phyloP scores from a whole-genome alignment of 2,113 vertebrate species.

The Nibea coibor region DNA sequence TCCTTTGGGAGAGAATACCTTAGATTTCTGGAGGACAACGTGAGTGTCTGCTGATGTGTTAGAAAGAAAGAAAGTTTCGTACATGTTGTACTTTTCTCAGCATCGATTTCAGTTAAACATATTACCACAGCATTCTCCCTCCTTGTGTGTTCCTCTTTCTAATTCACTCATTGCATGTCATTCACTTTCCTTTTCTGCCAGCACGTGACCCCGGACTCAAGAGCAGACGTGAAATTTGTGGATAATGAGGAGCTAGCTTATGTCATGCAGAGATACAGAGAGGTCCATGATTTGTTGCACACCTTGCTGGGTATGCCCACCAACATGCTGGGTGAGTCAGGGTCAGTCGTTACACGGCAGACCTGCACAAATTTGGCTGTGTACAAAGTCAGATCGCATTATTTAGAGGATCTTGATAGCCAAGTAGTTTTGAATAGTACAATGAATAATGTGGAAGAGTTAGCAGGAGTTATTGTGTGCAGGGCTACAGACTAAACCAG shows the following conservation, averaged over 20 bases:
- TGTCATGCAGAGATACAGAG: constrained; percentile 94
- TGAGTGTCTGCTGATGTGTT: constrained; percentile 72
- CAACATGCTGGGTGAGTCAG: constrained; percentile 92
- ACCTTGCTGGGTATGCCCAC: constrained; percentile 96
- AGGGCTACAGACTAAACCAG: neutral
- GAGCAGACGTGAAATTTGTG: constrained; percentile 91
- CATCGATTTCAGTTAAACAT: neutral
- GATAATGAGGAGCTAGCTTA: constrained; percentile 95
- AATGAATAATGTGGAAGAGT: neutral
- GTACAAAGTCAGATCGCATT: neutral
- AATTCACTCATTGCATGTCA: neutral
- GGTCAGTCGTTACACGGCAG: neutral
- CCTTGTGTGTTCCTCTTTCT: neutral
- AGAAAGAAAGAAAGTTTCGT: neutral
- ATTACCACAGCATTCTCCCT: neutral
- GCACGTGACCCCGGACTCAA: constrained; percentile 94
- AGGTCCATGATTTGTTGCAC: constrained; percentile 95
- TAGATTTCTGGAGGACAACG: constrained; percentile 91
- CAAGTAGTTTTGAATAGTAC: neutral
- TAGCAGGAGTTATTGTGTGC: neutral
- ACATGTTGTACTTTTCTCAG: neutral
- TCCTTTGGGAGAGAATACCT: constrained; percentile 91
- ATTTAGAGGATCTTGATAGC: neutral
- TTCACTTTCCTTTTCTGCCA: constrained; percentile 37
- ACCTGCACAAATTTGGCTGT: neutral